Evolutionary conservation across 2,797 vertebrate genomes (phyloP), one percentile per base, ranked within the genome.

Genomic region (Capromys pilorides): DNA sequence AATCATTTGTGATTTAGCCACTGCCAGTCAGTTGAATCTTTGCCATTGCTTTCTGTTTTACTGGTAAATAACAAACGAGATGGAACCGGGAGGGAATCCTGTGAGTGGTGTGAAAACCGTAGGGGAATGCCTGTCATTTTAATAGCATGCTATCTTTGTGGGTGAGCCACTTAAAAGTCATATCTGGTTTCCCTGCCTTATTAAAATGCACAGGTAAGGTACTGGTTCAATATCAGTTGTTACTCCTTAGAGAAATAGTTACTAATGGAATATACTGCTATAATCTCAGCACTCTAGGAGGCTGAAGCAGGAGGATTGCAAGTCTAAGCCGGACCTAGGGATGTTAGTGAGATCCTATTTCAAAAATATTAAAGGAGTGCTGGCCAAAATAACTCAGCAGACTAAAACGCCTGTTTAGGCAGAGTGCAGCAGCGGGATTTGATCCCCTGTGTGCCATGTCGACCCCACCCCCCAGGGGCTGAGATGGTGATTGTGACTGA

Each of bases 31-130:
- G 83, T 59, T 24, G 14, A 85, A 86, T 95, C n/a, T 86, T 93
- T 97, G 54, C 13, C 64, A 54, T 93, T 93, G 61, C 39, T 83
- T 90, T 92, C 51, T 93, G 22, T 7, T 26, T 90, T 96, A 87
- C 75, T 95, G 77, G 61, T 39, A 95, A 92, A 69, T 91, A 91
- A 75, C 22, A 90, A 86, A 83, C 26, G 92, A 49, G 66, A 79
- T 11, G 31, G 49, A 61, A 67, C 2, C 13, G 94, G 67, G 62
- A 73, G 19, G 26, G 13, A 90, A 83, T 82, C 22, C 16, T 31
- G 16, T 83, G 31, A 82, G 45, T 73, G 49, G 84, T 85, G 22
- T 18, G 33, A 85, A 95, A 95, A 77, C 84, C 21, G 21, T n/a
- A 92, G 62, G 79, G 86, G 59, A 93, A 57, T 21, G 88, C 24